phyloP scores from a whole-genome alignment of 2,113 vertebrate species.

The Daboia siamensis region DNA sequence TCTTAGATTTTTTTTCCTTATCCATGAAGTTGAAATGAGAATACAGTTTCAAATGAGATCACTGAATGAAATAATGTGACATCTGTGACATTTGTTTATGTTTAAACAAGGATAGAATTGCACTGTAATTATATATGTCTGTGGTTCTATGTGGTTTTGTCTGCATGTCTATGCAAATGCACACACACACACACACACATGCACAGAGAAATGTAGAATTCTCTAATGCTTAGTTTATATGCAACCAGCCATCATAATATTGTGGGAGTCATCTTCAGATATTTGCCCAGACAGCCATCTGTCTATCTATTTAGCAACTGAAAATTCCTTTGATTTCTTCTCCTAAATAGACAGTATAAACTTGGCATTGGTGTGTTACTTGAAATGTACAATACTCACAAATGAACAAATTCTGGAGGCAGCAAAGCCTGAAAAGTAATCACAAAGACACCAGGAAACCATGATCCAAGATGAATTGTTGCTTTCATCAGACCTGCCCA shows the following conservation, averaged over 20 bases:
- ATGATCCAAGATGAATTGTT: background rate
- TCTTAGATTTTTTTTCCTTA: background rate
- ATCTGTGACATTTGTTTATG: background rate
- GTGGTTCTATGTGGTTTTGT: background rate
- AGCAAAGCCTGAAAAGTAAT: accelerated
- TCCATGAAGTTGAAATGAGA: background rate
- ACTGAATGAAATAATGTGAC: background rate
- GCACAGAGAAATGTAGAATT: background rate
- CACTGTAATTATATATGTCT: background rate
- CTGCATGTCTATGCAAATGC: background rate
- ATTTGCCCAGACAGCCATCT: background rate
- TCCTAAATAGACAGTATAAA: background rate
- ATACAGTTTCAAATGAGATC: background rate
- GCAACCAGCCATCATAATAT: background rate
- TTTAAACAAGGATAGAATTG: background rate
- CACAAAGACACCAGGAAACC: background rate
- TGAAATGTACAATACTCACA: background rate
- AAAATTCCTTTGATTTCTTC: background rate
- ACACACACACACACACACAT: background rate
- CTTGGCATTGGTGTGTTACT: background rate
- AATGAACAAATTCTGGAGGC: background rate
- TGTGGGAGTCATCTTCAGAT: background rate
- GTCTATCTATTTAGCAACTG: background rate
- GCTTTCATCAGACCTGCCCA: background rate
- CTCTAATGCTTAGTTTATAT: background rate